Evolutionary conservation across 1,140 invertebrate species (phyloP).

Genomic region (Yoshiicerus persimilis): DNA sequence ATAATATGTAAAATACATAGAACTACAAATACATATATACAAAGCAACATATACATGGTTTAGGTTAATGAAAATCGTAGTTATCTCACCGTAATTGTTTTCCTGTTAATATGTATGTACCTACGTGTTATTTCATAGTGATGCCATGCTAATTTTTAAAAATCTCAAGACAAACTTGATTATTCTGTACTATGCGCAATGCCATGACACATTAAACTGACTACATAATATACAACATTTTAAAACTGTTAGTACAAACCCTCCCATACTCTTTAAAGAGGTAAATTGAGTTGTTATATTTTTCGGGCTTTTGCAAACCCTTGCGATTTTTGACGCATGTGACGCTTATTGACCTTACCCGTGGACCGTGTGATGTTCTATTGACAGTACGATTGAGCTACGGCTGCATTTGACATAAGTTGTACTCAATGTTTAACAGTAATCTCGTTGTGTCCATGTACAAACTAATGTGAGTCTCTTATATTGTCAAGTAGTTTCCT

Average conservation of each 20-base stretch:
- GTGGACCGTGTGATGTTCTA: neutral
- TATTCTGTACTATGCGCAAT: neutral
- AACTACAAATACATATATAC: neutral
- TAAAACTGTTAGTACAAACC: constrained; percentile 4
- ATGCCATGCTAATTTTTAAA: neutral
- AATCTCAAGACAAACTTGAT: neutral
- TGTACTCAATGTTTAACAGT: neutral
- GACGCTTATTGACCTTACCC: neutral
- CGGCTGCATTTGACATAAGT: neutral
- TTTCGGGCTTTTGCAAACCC: neutral
- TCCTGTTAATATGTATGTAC: neutral
- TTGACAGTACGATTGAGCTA: neutral
- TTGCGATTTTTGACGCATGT: neutral
- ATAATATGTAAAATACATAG: neutral
- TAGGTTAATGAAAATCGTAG: neutral
- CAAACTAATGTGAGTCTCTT: neutral
- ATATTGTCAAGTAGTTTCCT: neutral
- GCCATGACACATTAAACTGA: neutral
- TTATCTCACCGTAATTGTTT: neutral
- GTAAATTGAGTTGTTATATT: neutral
- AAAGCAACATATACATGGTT: neutral
- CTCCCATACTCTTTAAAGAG: neutral
- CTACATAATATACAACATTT: neutral
- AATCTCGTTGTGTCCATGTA: neutral
- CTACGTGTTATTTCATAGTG: neutral